Evolutionary conservation across 30 jellyfish, hydroid and myxozoan species (phyloP), one percentile per base, ranked within the genome.

Genomic region (Phacellophora camtschatica): DNA sequence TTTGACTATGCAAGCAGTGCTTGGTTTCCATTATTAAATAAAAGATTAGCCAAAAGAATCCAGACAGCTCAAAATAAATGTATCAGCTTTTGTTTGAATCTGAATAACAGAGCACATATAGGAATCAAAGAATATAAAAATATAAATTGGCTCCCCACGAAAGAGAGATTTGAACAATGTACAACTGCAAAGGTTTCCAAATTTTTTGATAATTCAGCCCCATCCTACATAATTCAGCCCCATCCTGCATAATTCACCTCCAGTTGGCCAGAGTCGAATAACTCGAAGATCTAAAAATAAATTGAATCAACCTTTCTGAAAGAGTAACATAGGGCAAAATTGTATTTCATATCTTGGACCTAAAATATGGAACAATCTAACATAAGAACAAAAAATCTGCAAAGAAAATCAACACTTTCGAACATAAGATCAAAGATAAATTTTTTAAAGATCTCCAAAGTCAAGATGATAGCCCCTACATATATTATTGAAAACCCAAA

Each of bases 1-100:
- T 22, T 59, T 59, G 48, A 59, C 48, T 3, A 59, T 59, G 74
- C 74, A 20, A 19, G 74, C 48, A 59, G 74, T 29, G 45, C 74
- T 12, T 28, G 74, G 46, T 59, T 19, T 29, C 74, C 74, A 18
- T 59, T 28, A 48, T n/a, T 59, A 8, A 59, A 29, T 28, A 59
- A 59, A 59, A 23, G 48, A 59, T 12, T 59, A 59, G 11, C 55
- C 55, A 41, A 41, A 41, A 41, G 16, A 41, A 41, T 41, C 16
- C 55, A 41, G 16, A 41, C 55, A 13, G 55, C 55, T 41, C 55
- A 41, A 41, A 41, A 41, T 41, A 41, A 18, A 41, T 41, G 11
- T 41, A 41, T 41, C 55, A 41, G 55, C 16, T 41, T 41, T 18
- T 41, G 16, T 41, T 41, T 41, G 11, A 41, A 41, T 41, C 16